Conservation (phyloP, 2,888 invertebrate species). For the Epiblema foenella region DNA sequence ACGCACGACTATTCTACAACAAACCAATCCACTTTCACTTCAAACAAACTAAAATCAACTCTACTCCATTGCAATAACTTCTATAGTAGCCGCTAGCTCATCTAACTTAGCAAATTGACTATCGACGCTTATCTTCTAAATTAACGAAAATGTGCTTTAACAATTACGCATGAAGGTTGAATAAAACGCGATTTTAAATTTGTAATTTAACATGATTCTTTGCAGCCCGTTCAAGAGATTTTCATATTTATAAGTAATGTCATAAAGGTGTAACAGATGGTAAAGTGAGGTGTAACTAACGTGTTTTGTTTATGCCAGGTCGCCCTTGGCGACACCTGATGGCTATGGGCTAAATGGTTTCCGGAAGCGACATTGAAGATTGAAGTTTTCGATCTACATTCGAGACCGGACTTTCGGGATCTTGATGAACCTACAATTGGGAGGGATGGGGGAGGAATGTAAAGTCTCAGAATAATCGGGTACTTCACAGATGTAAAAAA, state of each 20-base stretch:
- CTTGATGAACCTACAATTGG: too few relatives aligned
- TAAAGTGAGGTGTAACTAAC: not conserved
- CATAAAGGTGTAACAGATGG: not conserved
- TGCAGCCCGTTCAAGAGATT: not conserved
- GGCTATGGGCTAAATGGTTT: conserved; percentile 26
- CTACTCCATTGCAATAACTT: not conserved
- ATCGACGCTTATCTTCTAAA: not conserved
- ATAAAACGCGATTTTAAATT: not conserved
- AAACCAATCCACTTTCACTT: not conserved
- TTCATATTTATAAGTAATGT: not conserved
- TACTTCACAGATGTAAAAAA: too few relatives aligned
- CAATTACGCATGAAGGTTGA: not conserved
- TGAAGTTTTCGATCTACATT: not conserved
- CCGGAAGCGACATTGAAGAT: conserved; percentile 29
- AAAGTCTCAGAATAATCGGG: too few relatives aligned
- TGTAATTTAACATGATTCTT: not conserved
- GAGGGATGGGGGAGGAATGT: too few relatives aligned
- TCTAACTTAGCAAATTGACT: not conserved
- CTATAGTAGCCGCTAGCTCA: not conserved
- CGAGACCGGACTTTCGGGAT: not conserved
- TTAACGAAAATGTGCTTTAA: not conserved
- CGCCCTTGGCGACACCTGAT: conserved; percentile 38
- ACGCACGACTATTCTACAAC: conserved; percentile 30
- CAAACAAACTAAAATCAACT: not conserved
- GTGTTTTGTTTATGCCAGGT: conserved; percentile 20